Evolutionary conservation across 2,113 vertebrate genomes (phyloP).

Genomic region (Dicaeum eximium): DNA sequence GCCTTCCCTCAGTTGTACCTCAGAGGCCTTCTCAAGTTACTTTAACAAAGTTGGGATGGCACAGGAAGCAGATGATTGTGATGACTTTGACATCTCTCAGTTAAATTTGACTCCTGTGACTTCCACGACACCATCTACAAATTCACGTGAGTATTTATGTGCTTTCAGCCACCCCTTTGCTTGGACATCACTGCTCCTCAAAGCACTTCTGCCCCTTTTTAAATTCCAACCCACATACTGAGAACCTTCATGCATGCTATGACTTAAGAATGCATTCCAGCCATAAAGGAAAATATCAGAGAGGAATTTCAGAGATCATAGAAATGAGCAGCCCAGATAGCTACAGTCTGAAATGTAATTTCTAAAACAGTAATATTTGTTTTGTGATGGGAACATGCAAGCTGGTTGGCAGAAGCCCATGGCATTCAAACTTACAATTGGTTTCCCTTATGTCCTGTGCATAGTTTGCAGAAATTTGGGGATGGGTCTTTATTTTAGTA

Average conservation of each 20-base stretch:
- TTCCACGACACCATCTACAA: slow-evolving; percentile 96
- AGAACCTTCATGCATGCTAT: background rate
- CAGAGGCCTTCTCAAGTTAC: slow-evolving; percentile 96
- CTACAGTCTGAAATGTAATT: background rate
- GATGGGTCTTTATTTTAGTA: background rate
- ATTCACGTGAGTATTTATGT: slow-evolving; percentile 87
- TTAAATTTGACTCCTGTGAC: slow-evolving; percentile 98
- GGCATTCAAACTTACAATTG: background rate
- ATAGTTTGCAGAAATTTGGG: background rate
- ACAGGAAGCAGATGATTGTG: slow-evolving; percentile 96
- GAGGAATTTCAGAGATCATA: background rate
- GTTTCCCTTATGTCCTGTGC: background rate
- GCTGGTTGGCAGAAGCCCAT: background rate
- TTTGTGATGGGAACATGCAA: background rate
- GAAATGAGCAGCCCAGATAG: background rate
- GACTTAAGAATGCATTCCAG: background rate
- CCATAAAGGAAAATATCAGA: background rate
- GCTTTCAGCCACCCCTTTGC: background rate
- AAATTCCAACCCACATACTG: background rate
- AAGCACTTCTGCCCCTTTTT: background rate
- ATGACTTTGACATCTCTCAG: slow-evolving; percentile 98
- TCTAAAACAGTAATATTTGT: background rate
- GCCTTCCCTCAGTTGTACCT: slow-evolving; percentile 88
- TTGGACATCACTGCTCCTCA: background rate
- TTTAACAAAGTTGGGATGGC: slow-evolving; percentile 96